A percentile compares a stretch with the other conserved stretches of the same genome.
Conservation (phyloP, 2,797 vertebrate species). For the Gambelia wislizenii region DNA sequence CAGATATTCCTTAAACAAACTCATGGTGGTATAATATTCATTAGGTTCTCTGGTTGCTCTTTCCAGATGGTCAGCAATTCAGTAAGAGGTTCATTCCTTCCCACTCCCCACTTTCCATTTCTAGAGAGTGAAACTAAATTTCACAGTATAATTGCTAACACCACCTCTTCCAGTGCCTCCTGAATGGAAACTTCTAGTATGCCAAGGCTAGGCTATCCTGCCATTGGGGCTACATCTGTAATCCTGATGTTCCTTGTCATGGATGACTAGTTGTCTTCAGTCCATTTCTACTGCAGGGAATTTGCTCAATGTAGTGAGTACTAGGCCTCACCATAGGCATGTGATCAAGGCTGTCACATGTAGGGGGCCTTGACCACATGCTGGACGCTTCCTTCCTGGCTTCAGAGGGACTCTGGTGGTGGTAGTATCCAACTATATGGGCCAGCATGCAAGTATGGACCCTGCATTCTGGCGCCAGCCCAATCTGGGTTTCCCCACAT, state of each 20-base stretch:
- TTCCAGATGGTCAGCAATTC: constrained; percentile 44
- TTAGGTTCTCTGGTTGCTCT: constrained; percentile 55
- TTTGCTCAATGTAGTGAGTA: background rate
- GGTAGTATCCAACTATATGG: no score
- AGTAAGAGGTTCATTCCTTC: constrained; percentile 37
- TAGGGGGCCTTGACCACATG: no score
- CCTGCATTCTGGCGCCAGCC: no score
- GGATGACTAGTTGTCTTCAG: background rate
- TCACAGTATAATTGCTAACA: background rate
- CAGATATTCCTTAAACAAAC: constrained; percentile 50
- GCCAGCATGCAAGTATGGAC: no score
- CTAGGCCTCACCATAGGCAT: background rate
- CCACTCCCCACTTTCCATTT: constrained; percentile 28
- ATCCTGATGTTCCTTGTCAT: background rate
- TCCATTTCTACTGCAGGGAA: background rate
- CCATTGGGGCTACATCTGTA: background rate
- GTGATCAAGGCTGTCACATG: no score
- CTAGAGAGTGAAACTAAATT: constrained; percentile 21
- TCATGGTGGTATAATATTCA: constrained; percentile 59
- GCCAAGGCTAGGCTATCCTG: background rate
- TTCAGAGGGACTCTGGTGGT: no score
- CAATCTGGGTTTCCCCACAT: no score
- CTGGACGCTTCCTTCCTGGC: no score
- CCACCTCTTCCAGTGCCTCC: background rate
- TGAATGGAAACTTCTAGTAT: background rate